These are phyloP conservation scores for Sialis fuliginosa DNA, from an alignment of 2,888 invertebrate genomes.

Conservation along the genomic window DNA sequence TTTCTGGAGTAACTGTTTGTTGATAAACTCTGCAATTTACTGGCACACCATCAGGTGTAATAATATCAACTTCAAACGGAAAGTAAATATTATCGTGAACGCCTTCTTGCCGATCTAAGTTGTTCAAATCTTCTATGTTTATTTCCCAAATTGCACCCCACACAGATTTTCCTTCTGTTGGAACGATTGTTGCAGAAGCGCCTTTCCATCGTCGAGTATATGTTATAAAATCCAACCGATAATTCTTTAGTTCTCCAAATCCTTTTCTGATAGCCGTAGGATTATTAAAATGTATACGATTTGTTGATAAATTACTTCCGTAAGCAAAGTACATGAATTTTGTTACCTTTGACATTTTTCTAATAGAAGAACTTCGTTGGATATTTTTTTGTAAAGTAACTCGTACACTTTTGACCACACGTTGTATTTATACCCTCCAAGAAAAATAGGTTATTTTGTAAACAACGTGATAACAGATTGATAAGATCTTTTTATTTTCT, in stretches of 20 bases:
- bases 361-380: too few species aligned
- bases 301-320: conserved; percentile 71
- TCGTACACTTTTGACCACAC: too few species aligned
- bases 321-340: conserved; percentile 72
- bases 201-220: conserved; percentile 60
- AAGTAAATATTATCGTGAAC: conserved; percentile 52
- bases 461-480: too few species aligned
- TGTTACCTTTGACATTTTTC: conserved; percentile 11
- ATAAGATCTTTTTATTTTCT: too few species aligned
- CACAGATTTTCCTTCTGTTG: conserved; percentile 31
- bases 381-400: too few species aligned
- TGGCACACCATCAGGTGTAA: conserved; percentile 27
- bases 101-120: conserved; percentile 64
- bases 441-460: too few species aligned
- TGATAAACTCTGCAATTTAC: conserved; percentile 53
- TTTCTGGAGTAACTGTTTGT: conserved; percentile 37
- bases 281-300: conserved; percentile 65
- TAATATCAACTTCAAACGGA: conserved; percentile 40
- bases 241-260: conserved; percentile 50
- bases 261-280: conserved; percentile 52
- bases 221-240: conserved; percentile 48
- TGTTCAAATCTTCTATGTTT: conserved; percentile 35
- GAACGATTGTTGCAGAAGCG: conserved; percentile 66
- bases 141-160: conserved; percentile 75
- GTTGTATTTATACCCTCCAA: too few species aligned